Evolutionary conservation across 2,888 invertebrate genomes (phyloP).

Genomic region (Iphiclides podalirius): DNA sequence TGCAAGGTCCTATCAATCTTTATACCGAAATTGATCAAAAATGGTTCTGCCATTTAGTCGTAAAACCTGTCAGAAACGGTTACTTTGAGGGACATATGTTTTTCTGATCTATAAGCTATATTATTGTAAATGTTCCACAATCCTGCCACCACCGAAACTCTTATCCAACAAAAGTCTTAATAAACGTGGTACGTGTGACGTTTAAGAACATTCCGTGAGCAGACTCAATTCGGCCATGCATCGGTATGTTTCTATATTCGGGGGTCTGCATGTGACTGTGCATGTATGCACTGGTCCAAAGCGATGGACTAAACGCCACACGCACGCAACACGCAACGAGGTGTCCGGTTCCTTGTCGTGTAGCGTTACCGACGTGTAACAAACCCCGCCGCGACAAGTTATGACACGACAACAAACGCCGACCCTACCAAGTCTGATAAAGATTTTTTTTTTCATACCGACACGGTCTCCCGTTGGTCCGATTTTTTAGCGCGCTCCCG

Average conservation of each 20-base stretch:
- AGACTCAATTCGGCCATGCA: background rate
- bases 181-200: too few species aligned
- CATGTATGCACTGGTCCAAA: background rate
- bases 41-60: too few species aligned
- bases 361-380: constrained; percentile 57
- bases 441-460: constrained; percentile 48
- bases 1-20: too few species aligned
- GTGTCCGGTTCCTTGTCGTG: constrained; percentile 66
- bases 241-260: background rate
- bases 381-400: constrained; percentile 60
- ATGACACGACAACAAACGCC: constrained; percentile 69
- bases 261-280: background rate
- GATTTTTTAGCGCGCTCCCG: constrained; percentile 22
- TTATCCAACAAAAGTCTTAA: too few species aligned
- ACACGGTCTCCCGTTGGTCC: constrained; percentile 22
- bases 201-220: background rate
- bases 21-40: too few species aligned
- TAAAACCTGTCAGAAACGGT: too few species aligned
- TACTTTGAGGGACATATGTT: too few species aligned
- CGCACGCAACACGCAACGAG: constrained; percentile 56
- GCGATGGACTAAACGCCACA: constrained; percentile 33
- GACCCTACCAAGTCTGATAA: constrained; percentile 46
- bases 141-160: too few species aligned
- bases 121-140: too few species aligned
- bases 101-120: too few species aligned